These are phyloP conservation scores for Upupa epops DNA, from an alignment of 2,113 vertebrate genomes.

Conservation along the genomic window DNA sequence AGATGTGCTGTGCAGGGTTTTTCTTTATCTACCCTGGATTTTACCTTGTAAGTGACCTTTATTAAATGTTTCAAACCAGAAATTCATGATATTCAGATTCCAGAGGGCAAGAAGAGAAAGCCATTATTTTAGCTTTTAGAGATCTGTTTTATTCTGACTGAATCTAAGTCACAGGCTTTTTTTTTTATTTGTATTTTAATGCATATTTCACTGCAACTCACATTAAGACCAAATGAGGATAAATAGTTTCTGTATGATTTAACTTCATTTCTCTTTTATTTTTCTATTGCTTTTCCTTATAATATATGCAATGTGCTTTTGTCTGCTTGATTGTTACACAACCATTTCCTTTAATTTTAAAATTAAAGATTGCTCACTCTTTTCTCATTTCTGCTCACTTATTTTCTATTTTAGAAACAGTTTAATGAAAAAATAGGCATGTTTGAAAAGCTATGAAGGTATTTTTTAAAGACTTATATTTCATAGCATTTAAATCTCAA, in stretches of 20 bases:
- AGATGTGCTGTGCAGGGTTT: conserved; percentile 38
- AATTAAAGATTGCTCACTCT: neutral
- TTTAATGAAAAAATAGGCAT: neutral
- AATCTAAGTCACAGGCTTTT: neutral
- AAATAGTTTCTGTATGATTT: neutral
- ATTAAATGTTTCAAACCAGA: conserved; percentile 48
- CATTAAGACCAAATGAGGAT: neutral
- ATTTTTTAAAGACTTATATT: neutral
- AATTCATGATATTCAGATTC: conserved; percentile 46
- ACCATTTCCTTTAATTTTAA: neutral
- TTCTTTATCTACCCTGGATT: conserved; percentile 35
- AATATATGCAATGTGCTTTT: neutral
- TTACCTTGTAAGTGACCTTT: conserved; percentile 49
- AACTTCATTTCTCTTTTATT: neutral
- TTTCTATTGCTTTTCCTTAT: neutral
- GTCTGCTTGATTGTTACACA: neutral
- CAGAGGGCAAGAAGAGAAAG: conserved; percentile 6
- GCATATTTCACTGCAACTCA: neutral
- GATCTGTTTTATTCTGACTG: neutral
- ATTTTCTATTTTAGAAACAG: neutral
- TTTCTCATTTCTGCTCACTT: neutral
- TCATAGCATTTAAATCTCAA: neutral
- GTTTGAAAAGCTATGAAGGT: neutral
- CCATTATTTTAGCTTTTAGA: neutral
- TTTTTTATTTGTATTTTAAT: neutral